Base-by-base conservation (phyloP, 2,113 vertebrate genomes). In the Corythaeola cristata region DNA sequence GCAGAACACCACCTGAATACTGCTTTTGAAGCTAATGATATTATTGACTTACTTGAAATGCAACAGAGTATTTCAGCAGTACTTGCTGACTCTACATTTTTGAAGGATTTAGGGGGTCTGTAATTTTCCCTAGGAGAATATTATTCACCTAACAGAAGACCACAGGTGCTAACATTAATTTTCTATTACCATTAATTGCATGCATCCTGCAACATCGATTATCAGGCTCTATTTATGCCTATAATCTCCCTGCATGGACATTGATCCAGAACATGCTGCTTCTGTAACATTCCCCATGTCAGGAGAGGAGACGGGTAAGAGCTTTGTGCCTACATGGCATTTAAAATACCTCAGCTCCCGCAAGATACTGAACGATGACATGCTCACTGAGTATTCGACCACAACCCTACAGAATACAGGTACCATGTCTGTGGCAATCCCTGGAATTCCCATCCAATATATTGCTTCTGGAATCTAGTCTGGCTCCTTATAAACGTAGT, bases 121-220 rank as follows among this genome's bases (percentile, higher is more conserved):
- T 94, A 92, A 95, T 95, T 95, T 95, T 93, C 92, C 90, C 94
- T 91, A 24, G 53, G 95, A 95, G 96, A 92, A 50, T 88, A 96
- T 93, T 89, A 92, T 37, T 94, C 91, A 89, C 77, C 87, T 91
- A 87, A 85, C 28, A 11, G 66, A 87, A 85, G 74, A 89, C 89
- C 84, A 93, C 63, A 88, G 94, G 89, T 95, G 78, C 89, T 89
- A 95, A 89, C 87, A 94, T 94, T 91, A 89, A 96, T 96, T 91
- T 95, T 79, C 95, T 93, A 91, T 95, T 96, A 76, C 93, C 67
- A 92, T 95, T 87, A 95, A 90, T 79, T 83, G 89, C 84, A 83
- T 3, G 63, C 77, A 95, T 79, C 82, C 86, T 94, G 74, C 81
- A 93, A 49, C 91, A 90, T 82, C 1, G 80, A 96, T 89, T 95